Conservation (phyloP, 2,888 invertebrate species). For the Eupithecia exiguata region DNA sequence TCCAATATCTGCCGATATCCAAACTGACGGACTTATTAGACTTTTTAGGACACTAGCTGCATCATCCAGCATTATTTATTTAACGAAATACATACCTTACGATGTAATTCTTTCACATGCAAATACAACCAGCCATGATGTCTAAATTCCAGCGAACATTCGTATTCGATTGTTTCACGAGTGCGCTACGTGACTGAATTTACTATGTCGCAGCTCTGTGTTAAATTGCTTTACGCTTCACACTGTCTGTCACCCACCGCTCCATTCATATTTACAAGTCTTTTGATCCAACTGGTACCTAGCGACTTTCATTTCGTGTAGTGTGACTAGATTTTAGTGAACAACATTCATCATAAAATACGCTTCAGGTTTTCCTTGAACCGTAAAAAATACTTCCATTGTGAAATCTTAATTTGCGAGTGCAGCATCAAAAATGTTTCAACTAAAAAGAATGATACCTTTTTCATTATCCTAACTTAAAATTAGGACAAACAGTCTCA, state of each 20-base stretch:
- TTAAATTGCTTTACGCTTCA: slow-evolving; percentile 49
- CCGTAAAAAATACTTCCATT: neutral
- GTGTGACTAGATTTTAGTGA: slow-evolving; percentile 3
- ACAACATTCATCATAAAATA: neutral
- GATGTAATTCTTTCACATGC: neutral
- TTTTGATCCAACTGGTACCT: slow-evolving; percentile 32
- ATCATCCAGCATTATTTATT: too few relatives aligned
- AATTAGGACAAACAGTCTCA: neutral
- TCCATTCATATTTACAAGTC: slow-evolving; percentile 33
- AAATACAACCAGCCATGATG: neutral
- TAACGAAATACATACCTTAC: too few relatives aligned
- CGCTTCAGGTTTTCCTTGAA: neutral
- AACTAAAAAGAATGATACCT: neutral
- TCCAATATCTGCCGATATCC: too few relatives aligned
- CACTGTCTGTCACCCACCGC: slow-evolving; percentile 29
- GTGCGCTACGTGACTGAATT: slow-evolving; percentile 15
- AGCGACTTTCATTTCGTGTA: slow-evolving; percentile 5
- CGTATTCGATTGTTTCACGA: slow-evolving; percentile 11
- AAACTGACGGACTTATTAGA: too few relatives aligned
- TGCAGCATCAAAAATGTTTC: neutral
- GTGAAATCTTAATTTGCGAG: neutral
- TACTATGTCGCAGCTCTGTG: slow-evolving; percentile 31
- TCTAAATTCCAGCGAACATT: slow-evolving; percentile 14
- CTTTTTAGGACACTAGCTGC: too few relatives aligned
- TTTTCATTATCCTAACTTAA: neutral